Conservation (phyloP, 2,888 invertebrate genomes). For the Macrophya annulata region DNA sequence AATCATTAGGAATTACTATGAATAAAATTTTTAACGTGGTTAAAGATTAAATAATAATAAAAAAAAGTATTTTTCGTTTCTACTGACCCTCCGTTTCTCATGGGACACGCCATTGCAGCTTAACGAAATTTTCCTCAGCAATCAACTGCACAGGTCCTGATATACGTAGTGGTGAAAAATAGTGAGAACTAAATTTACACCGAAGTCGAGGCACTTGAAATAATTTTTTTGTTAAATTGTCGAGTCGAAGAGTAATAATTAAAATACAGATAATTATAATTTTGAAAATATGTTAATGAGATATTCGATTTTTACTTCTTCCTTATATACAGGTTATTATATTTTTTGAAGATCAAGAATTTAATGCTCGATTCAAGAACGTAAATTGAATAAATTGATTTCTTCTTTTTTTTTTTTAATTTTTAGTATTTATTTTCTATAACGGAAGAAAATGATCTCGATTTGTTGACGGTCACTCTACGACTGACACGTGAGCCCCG, state of each 20-base stretch:
- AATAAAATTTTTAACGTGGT: not conserved
- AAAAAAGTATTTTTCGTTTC: not conserved
- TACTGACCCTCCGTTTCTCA: conserved; percentile 54
- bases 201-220: conserved; percentile 15
- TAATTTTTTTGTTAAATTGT: not conserved
- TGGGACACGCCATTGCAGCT: conserved; percentile 48
- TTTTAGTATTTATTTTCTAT: not conserved
- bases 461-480: conserved; percentile 53
- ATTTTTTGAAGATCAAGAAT: not conserved
- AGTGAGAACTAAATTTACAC: not conserved
- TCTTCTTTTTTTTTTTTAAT: not conserved
- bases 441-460: conserved; percentile 25
- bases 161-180: not conserved
- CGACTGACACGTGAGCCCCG: conserved; percentile 54
- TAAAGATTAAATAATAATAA: not conserved
- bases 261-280: not conserved
- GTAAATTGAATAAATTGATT: not conserved
- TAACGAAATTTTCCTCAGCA: not conserved
- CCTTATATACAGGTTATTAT: not conserved
- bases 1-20: not conserved
- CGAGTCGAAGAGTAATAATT: not conserved
- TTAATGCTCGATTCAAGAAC: not conserved
- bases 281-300: not conserved
- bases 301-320: not conserved
- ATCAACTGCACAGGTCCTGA: not conserved